Base-by-base conservation (phyloP, 2,797 vertebrate species). In the Potorous gilbertii region DNA sequence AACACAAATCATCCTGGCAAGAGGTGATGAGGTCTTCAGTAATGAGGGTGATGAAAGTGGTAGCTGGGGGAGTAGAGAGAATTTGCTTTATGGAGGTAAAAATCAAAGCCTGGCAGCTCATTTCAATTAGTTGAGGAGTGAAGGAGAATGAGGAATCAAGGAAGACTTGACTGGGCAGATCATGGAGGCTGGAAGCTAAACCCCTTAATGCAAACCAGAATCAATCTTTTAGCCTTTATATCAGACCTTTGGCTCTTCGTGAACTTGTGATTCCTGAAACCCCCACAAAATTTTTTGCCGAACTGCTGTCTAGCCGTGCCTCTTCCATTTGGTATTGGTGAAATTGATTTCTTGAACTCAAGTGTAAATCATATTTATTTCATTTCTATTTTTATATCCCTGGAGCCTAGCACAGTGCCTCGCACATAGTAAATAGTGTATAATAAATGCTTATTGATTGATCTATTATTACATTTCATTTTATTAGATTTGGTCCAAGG, bases 371-470 rank as follows among this genome's bases (percentile, higher is more conserved):
- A 46, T 40, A 40, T 46, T 81, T 81, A 46, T 81, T 34, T 46
- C 52, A 28, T 62, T 40, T 93, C 54, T 0, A 9, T 74, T 40
- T n/a, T 31, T 5, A 0, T 9, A 1, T 74, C 34, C n/a, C 52
- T 81, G 27, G 29, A 4, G 0, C 0, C 0, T 0, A 50, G 91
- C 50, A 57, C 0, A 55, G 28, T 13, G 13, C n/a, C 62, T 40
- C 28, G 14, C 46, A 27, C 34, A 3, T 89, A 90, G 27, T 34
- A 18, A 81, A 59, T 74, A 40, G 0, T 27, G 27, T 74, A 55
- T 92, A 10, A 0, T 24, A 24, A 18, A 54, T 12, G n/a, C 8
- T 56, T 93, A 92, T 8, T 55, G 16, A 50, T 28, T 0, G 27
- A 28, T 34, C 1, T 1, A 12, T 16, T 16, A 34, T 0, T 91